A percentile compares a stretch with the other conserved stretches of the same genome.
Conservation (phyloP, 2,888 invertebrate genomes). For the Drosophila limbata region DNA sequence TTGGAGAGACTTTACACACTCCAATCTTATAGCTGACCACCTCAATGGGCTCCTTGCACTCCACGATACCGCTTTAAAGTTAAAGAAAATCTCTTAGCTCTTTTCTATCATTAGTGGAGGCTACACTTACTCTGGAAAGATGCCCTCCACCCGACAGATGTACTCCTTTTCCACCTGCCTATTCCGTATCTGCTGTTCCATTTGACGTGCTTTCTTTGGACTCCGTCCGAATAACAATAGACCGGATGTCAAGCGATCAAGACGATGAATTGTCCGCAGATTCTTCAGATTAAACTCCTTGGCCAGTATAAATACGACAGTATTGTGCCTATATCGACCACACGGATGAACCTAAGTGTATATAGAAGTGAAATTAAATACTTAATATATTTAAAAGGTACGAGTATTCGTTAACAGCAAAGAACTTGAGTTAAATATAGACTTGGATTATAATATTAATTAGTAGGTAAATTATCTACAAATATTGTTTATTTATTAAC, state of each 20-base stretch:
- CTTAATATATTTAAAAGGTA: background rate
- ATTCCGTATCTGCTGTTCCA: constrained; percentile 97
- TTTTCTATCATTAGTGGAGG: no score
- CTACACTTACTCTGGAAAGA: constrained; percentile 94
- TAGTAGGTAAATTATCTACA: constrained; percentile 2
- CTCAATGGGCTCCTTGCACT: constrained; percentile 96
- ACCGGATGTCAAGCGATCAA: constrained; percentile 98
- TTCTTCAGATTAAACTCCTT: constrained; percentile 98
- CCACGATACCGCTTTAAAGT: constrained; percentile 90
- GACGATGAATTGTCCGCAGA: constrained; percentile 96
- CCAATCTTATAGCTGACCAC: constrained; percentile 98
- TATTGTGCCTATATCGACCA: constrained; percentile 98
- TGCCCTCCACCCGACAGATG: constrained; percentile 96
- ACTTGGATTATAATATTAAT: constrained; percentile 1
- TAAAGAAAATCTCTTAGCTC: background rate
- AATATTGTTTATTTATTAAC: background rate
- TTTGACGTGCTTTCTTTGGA: constrained; percentile 95
- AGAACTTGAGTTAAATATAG: background rate
- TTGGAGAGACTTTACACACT: constrained; percentile 96
- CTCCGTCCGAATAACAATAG: constrained; percentile 96
- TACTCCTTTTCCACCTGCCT: constrained; percentile 97
- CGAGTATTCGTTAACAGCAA: background rate
- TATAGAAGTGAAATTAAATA: background rate
- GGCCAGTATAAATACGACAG: constrained; percentile 97
- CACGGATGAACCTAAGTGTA: constrained; percentile 95